Evolutionary conservation across 2,888 invertebrate species (phyloP).

Genomic region (Mesorhabditis spiculigera): DNA sequence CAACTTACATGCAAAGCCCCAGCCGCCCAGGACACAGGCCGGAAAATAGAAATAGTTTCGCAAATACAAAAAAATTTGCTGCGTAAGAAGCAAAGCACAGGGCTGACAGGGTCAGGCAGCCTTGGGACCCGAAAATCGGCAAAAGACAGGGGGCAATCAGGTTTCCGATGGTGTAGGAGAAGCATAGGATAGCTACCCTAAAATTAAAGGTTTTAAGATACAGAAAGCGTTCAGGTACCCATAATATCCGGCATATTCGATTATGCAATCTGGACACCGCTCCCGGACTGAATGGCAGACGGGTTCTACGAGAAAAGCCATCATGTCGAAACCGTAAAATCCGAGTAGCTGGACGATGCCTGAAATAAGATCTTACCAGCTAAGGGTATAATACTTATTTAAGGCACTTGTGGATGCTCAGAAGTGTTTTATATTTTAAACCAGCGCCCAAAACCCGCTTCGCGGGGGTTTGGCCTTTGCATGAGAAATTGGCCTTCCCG

Average conservation of each 20-base stretch:
- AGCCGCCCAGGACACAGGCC: background rate
- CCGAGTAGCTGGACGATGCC: too few species aligned
- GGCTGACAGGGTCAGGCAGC: background rate
- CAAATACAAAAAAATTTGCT: background rate
- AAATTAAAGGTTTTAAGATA: too few species aligned
- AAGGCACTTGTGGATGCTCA: too few species aligned
- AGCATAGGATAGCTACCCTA: background rate
- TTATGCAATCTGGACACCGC: background rate
- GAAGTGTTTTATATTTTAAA: background rate
- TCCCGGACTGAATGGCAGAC: background rate
- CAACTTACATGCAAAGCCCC: background rate
- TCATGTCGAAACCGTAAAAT: background rate
- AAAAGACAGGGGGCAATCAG: background rate
- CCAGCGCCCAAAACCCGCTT: too few species aligned
- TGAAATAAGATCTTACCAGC: too few species aligned
- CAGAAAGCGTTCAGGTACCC: background rate
- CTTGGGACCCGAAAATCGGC: background rate
- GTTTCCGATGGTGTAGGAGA: slow-evolving; percentile 1
- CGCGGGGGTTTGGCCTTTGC: too few species aligned
- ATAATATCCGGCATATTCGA: slow-evolving; percentile 1
- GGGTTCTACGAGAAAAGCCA: background rate
- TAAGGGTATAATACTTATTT: too few species aligned
- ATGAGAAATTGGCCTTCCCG: too few species aligned
- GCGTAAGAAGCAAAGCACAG: background rate
- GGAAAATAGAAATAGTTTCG: background rate